Percentiles rank a stretch among this genome's conserved stretches.
These are phyloP conservation scores for Sesamia nonagrioides DNA, from an alignment of 1,140 invertebrate genomes.

Conservation along the genomic window DNA sequence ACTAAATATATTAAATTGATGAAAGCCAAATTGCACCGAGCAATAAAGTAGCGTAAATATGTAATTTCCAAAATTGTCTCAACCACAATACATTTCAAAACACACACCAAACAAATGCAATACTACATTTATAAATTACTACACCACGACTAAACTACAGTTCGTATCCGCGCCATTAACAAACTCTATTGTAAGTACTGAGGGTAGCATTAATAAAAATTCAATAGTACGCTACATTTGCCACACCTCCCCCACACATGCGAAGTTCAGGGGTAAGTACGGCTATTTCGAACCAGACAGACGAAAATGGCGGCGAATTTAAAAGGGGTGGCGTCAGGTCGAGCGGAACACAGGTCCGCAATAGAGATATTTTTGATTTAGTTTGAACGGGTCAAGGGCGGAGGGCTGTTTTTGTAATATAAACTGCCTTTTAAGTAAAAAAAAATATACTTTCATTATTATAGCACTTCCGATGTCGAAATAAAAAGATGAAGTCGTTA, in stretches of 20 bases:
- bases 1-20: too few species aligned
- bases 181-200: not conserved
- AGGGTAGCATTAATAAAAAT: slow-evolving; percentile 37
- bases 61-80: not conserved
- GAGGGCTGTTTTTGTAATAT: not conserved
- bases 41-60: too few species aligned
- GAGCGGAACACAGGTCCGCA: not conserved
- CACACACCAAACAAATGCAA: not conserved
- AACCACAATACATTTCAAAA: not conserved
- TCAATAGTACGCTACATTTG: slow-evolving; percentile 39
- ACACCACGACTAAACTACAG: not conserved
- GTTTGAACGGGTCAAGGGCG: slow-evolving; percentile 22
- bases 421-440: not conserved
- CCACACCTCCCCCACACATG: slow-evolving; percentile 1
- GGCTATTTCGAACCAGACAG: slow-evolving; percentile 59
- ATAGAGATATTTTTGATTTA: slow-evolving; percentile 36
- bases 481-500: not conserved
- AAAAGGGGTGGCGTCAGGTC: slow-evolving; percentile 24
- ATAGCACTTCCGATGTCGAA: not conserved
- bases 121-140: not conserved
- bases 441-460: not conserved
- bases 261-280: slow-evolving; percentile 44
- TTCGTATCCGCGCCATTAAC: slow-evolving; percentile 13
- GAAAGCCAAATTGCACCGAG: too few species aligned
- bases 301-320: slow-evolving; percentile 51